Evolutionary conservation across 1,140 invertebrate species (phyloP), one percentile per base, ranked within the genome.

Genomic region (Lysiphlebus fabarum): DNA sequence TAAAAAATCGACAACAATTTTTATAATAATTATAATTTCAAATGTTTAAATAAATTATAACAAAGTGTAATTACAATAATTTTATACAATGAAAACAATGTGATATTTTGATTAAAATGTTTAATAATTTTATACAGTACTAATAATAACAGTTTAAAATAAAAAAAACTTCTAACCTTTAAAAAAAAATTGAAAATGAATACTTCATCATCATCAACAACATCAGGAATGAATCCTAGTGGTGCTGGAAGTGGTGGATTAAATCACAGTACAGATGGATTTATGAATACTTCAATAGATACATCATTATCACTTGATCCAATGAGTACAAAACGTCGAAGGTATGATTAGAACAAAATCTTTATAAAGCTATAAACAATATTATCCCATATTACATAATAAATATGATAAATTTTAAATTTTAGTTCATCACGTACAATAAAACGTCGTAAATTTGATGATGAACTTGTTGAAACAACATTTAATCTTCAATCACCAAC

Each of bases 361-460:
- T n/a, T n/a, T n/a, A n/a, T n/a, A n/a, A n/a, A n/a, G n/a, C n/a
- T n/a, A n/a, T n/a, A n/a, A n/a, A n/a, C n/a, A n/a, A n/a, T n/a
- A n/a, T n/a, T n/a, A n/a, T n/a, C n/a, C n/a, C n/a, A n/a, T n/a
- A n/a, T n/a, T n/a, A n/a, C n/a, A n/a, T n/a, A n/a, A n/a, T n/a
- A n/a, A n/a, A n/a, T n/a, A n/a, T n/a, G n/a, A n/a, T n/a, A n/a
- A n/a, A n/a, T n/a, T n/a, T n/a, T 10, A 48, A 17, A 37, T 17
- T 10, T 40, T 67, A 93, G 92, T 71, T 95, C 93, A 6, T 93
- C 91, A 37, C 82, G 95, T 49, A 95, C 93, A 9, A 97, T 98
- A 69, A 98, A 97, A 78, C 82, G 95, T 7, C 90, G 91, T 68
- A 93, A 95, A 65, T 98, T 98, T 82, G 95, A 98, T 75, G 95